Conservation (phyloP, 2,113 vertebrate species). For the Trematomus loennbergii region DNA sequence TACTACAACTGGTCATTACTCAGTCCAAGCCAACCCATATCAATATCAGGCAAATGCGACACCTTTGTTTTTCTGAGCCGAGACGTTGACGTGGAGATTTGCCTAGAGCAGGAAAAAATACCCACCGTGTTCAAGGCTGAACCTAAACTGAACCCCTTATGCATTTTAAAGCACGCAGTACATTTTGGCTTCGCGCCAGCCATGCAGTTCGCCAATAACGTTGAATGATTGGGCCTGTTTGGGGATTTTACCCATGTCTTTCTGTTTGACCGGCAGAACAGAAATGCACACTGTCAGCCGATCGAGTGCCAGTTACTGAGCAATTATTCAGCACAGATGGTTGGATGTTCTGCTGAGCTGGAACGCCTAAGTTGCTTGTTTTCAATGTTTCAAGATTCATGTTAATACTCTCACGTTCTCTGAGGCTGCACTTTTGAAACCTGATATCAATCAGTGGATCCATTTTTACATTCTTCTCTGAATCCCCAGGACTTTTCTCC, state of each 20-base stretch:
- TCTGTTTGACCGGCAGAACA: constrained; percentile 57
- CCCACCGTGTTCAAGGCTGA: constrained; percentile 26
- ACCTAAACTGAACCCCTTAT: constrained; percentile 48
- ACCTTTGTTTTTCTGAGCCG: constrained; percentile 17
- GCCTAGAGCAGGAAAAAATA: constrained; percentile 37
- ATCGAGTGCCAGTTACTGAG: constrained; percentile 58
- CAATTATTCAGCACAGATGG: constrained; percentile 59
- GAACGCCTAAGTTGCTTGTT: constrained; percentile 54
- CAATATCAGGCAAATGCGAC: constrained; percentile 50
- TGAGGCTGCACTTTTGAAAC: constrained; percentile 33
- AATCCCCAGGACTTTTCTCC: constrained; percentile 2
- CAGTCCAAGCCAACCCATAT: constrained; percentile 21
- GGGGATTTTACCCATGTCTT: constrained; percentile 53
- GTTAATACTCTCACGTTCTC: constrained; percentile 20
- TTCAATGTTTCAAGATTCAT: constrained; percentile 46
- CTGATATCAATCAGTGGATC: constrained; percentile 22
- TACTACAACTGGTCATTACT: constrained; percentile 49
- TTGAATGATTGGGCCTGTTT: constrained; percentile 58
- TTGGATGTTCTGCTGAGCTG: constrained; percentile 61
- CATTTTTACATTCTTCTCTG: constrained; percentile 18
- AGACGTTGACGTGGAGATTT: constrained; percentile 26
- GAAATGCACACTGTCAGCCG: constrained; percentile 45
- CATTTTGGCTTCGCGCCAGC: constrained; percentile 57
- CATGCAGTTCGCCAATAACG: constrained; percentile 56
- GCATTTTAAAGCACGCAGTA: constrained; percentile 50